A percentile compares a stretch with the other conserved stretches of the same genome.
These are phyloP conservation scores for Patagioenas fasciata DNA, from an alignment of 2,113 vertebrate species.

Conservation along the genomic window DNA sequence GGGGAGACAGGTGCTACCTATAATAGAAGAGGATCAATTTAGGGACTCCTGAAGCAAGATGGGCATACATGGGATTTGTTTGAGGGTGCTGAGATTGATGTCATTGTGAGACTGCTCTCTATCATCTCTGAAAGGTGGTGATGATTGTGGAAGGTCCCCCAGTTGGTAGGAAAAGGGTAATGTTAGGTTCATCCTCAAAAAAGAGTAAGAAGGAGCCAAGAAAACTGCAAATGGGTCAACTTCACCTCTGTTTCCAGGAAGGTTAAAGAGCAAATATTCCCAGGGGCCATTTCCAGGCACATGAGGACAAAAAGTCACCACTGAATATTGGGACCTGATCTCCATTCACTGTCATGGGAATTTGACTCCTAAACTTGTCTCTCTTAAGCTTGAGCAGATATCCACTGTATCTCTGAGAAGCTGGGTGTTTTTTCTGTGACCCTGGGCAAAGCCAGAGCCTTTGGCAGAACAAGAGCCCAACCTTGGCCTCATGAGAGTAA, in stretches of 20 bases:
- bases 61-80: neutral
- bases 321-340: neutral
- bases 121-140: neutral
- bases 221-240: neutral
- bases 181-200: neutral
- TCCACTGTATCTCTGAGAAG: neutral
- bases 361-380: neutral
- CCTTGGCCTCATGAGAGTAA: neutral
- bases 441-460: neutral
- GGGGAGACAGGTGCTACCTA: neutral
- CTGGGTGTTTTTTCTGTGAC: neutral
- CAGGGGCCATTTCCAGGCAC: neutral
- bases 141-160: neutral
- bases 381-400: neutral
- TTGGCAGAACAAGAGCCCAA: neutral
- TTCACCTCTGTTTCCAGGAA: neutral
- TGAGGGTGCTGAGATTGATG: neutral
- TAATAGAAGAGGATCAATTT: accelerated
- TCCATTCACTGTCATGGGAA: neutral
- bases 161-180: neutral
- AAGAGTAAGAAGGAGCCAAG: neutral
- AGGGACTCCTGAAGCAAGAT: neutral
- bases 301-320: neutral
- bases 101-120: neutral
- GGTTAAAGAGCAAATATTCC: neutral